Evolutionary conservation across 2,888 invertebrate genomes (phyloP).

Genomic region (Erpobdella octoculata): DNA sequence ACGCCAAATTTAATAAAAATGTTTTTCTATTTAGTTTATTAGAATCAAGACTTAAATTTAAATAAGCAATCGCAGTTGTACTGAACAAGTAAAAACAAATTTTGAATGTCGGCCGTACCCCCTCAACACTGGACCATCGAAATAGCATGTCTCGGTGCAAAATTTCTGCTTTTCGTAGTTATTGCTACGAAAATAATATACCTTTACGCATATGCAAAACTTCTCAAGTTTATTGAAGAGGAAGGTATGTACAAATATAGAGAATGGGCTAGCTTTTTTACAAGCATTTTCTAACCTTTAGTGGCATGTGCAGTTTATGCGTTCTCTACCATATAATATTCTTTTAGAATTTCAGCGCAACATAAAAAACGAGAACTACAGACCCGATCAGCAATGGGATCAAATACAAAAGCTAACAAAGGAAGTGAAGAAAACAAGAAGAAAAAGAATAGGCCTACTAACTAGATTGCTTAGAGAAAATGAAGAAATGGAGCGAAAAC

Average conservation of each 20-base stretch:
- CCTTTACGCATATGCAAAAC: constrained; percentile 12
- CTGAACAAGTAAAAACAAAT: too few relatives aligned
- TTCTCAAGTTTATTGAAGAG: constrained; percentile 20
- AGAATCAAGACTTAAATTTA: too few relatives aligned
- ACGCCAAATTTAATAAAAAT: too few relatives aligned
- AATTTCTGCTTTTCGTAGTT: not conserved
- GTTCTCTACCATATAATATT: not conserved
- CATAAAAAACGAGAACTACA: constrained; percentile 13
- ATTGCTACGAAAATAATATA: not conserved
- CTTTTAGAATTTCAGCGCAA: constrained; percentile 24
- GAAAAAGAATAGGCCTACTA: not conserved
- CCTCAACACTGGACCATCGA: not conserved
- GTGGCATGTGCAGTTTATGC: not conserved
- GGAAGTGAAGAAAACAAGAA: not conserved
- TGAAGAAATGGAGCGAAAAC: not conserved
- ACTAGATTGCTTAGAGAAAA: not conserved
- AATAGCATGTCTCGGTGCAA: constrained; percentile 4
- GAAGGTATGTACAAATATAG: not conserved
- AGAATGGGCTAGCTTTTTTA: not conserved
- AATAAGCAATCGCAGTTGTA: too few relatives aligned
- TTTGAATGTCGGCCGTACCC: constrained; percentile 17
- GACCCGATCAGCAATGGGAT: constrained; percentile 24
- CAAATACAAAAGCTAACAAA: constrained; percentile 15
- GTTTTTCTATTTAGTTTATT: too few relatives aligned
- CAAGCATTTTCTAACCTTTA: not conserved